A percentile compares a stretch with the other conserved stretches of the same genome.
Evolutionary conservation across 2,113 vertebrate genomes (phyloP).

Genomic region (Copsychus sechellarum): DNA sequence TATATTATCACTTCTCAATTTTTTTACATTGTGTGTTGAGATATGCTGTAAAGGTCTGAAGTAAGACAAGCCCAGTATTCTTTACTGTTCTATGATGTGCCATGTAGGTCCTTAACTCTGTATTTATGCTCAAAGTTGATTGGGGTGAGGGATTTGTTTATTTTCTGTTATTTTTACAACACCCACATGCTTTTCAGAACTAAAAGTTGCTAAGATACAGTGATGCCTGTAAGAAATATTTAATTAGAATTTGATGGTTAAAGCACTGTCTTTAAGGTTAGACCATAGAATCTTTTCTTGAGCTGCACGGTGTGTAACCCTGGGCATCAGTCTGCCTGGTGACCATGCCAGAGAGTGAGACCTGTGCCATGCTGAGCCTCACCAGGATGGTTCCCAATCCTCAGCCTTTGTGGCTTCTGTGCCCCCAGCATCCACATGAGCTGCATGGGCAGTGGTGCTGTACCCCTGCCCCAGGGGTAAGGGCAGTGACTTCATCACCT

Average conservation of each 20-base stretch:
- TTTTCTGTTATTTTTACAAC: background rate
- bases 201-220: background rate
- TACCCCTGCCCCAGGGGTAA: background rate
- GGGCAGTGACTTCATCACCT: background rate
- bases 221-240: background rate
- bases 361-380: background rate
- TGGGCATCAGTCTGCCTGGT: fast-evolving
- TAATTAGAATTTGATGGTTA: background rate
- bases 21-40: background rate
- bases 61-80: background rate
- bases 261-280: background rate
- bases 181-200: background rate
- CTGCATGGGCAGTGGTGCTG: fast-evolving
- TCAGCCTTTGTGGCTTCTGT: background rate
- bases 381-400: background rate
- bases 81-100: background rate
- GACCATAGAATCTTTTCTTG: background rate
- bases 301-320: fast-evolving
- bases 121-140: background rate
- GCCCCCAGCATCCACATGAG: background rate
- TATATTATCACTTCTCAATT: background rate
- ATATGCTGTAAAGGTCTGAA: background rate
- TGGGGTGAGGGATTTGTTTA: background rate
- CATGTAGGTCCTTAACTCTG: background rate
- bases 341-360: fast-evolving